Evolutionary conservation across 2,797 vertebrate species (phyloP).

Genomic region (Pipistrellus nathusii): DNA sequence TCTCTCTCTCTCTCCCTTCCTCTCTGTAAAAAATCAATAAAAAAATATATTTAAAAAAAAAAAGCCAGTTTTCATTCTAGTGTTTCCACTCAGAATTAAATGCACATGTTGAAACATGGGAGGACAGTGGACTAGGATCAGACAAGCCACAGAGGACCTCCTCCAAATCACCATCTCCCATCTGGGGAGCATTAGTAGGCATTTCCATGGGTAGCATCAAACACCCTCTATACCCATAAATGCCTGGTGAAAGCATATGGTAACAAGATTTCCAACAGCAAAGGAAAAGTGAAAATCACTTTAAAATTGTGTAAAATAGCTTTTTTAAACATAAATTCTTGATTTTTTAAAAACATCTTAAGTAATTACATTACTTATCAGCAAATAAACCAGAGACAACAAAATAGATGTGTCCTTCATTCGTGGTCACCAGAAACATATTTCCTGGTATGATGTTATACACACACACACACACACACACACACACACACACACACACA

Average conservation of each 20-base stretch:
- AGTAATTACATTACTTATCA: conserved; percentile 52
- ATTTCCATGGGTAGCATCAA: background rate
- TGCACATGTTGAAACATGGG: background rate
- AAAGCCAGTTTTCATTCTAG: background rate
- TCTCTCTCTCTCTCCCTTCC: no score
- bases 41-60: no score
- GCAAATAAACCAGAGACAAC: conserved; percentile 59
- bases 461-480: background rate
- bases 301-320: conserved; percentile 72
- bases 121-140: background rate
- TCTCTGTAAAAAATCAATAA: no score
- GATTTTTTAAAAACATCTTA: conserved; percentile 36
- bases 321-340: conserved; percentile 68
- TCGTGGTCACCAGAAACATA: background rate
- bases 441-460: conserved; percentile 58
- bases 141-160: conserved; percentile 34
- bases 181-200: conserved; percentile 74
- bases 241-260: conserved; percentile 56
- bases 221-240: conserved; percentile 48
- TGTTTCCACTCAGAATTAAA: background rate
- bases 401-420: accelerated
- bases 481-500: background rate
- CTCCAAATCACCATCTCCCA: conserved; percentile 64
- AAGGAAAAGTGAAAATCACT: conserved; percentile 68
- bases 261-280: conserved; percentile 66